Conservation (phyloP, 2,888 invertebrate species). For the Habrosyne pyritoides region DNA sequence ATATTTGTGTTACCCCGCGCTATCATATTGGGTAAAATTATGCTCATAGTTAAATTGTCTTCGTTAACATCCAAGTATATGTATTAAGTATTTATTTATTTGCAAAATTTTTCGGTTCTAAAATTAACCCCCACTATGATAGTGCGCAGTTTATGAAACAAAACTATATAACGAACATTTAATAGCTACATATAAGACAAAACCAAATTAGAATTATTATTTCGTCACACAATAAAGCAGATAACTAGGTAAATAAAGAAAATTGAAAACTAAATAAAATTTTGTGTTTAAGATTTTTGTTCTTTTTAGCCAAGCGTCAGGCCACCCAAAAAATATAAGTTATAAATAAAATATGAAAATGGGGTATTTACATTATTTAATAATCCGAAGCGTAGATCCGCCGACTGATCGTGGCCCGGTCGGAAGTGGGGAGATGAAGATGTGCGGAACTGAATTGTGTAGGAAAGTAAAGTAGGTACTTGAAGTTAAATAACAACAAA, state of each 20-base stretch:
- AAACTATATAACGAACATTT: background rate
- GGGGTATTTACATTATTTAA: conserved; percentile 5
- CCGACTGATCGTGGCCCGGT: conserved; percentile 4
- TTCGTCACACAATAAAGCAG: conserved; percentile 1
- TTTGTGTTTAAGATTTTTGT: background rate
- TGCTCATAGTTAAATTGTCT: too few species aligned
- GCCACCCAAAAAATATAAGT: conserved; percentile 2
- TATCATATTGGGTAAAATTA: background rate
- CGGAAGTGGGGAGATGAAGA: conserved; percentile 5
- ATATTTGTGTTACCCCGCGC: background rate
- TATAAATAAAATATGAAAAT: conserved; percentile 5
- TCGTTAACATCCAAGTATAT: too few species aligned
- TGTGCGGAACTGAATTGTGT: conserved; percentile 5
- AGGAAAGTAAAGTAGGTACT: conserved; percentile 5
- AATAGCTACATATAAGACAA: background rate
- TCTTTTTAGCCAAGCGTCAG: background rate
- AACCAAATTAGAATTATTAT: conserved; percentile 1
- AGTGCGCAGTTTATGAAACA: background rate
- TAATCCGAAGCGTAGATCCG: conserved; percentile 5
- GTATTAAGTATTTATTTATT: too few species aligned
- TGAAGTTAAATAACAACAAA: conserved; percentile 3
- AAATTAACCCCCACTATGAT: background rate
- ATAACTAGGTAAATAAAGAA: background rate
- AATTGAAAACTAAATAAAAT: background rate
- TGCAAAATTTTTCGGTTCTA: background rate